phyloP scores from a whole-genome alignment of 1,140 invertebrate species.

The Calliopsis andreniformis region DNA sequence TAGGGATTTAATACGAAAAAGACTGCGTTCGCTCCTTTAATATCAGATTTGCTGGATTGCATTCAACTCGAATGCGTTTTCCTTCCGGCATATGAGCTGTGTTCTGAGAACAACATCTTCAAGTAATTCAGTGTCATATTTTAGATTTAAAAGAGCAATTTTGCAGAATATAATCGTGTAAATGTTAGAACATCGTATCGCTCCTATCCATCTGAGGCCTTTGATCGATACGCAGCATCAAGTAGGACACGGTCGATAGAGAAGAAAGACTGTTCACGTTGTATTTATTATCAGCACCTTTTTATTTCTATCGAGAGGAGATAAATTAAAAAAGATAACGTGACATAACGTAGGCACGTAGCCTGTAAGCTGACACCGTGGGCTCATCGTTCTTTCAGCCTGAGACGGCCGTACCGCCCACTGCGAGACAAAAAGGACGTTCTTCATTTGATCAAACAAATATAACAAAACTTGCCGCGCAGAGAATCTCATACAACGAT shows the following conservation, averaged over 20 bases:
- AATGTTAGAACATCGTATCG: not conserved
- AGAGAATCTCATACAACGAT: conserved; percentile 56
- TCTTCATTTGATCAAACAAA: conserved; percentile 51
- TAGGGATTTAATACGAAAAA: too few species aligned
- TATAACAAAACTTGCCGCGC: conserved; percentile 41
- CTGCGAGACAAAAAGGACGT: conserved; percentile 66
- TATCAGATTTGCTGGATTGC: too few species aligned
- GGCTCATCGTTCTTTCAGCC: conserved; percentile 53
- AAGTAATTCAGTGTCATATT: too few species aligned
- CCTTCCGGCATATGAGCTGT: too few species aligned
- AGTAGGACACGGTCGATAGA: not conserved
- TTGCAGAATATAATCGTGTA: too few species aligned
- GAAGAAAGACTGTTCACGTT: not conserved
- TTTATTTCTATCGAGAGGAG: conserved; percentile 16
- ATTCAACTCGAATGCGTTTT: not conserved
- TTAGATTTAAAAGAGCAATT: too few species aligned
- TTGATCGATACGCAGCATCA: conserved; percentile 13
- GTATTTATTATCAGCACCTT: conserved; percentile 13
- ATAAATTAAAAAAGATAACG: conserved; percentile 51
- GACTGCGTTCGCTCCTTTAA: too few species aligned
- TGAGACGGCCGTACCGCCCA: conserved; percentile 60
- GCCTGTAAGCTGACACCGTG: conserved; percentile 64
- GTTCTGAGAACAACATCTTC: too few species aligned
- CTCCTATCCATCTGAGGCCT: conserved; percentile 14
- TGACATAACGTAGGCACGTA: conserved; percentile 48